Percentiles rank a stretch among this genome's conserved stretches.
Evolutionary conservation across 23 tunicate genomes (phyloP).

Genomic region (Styela clava): DNA sequence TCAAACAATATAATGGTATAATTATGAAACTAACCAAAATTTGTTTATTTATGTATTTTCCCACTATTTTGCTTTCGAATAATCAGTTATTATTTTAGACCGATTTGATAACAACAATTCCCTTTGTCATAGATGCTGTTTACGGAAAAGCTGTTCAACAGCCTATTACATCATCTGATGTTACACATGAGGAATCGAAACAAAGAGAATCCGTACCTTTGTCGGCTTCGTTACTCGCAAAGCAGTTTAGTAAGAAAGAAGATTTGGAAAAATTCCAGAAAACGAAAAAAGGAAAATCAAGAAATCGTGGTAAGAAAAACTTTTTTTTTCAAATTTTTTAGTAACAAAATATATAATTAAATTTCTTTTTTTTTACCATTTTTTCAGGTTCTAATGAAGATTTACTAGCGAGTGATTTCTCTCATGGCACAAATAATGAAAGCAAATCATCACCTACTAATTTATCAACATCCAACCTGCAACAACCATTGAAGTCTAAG

Average conservation of each 20-base stretch:
- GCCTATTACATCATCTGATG: conserved; percentile 28
- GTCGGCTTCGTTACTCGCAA: conserved; percentile 35
- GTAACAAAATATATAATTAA: too few species aligned
- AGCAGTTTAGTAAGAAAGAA: conserved; percentile 36
- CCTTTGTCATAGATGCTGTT: conserved; percentile 37
- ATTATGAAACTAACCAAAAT: too few species aligned
- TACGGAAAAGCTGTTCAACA: conserved; percentile 53
- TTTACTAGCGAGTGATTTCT: background rate
- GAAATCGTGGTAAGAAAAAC: background rate
- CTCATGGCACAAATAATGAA: background rate
- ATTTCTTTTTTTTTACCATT: background rate
- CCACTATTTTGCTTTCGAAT: too few species aligned
- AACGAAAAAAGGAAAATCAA: conserved; percentile 6
- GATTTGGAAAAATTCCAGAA: background rate
- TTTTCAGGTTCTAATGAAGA: background rate
- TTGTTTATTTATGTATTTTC: too few species aligned
- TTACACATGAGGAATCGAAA: background rate
- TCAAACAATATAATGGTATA: too few species aligned
- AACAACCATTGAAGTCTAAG: background rate
- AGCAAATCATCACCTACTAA: background rate
- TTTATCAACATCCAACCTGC: background rate
- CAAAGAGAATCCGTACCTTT: conserved; percentile 28
- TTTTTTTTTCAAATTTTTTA: too few species aligned
- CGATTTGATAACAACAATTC: too few species aligned
- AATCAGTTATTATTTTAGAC: too few species aligned